These are phyloP conservation scores for Chrysolina oricalcia DNA, from an alignment of 2,888 invertebrate genomes.

Conservation along the genomic window DNA sequence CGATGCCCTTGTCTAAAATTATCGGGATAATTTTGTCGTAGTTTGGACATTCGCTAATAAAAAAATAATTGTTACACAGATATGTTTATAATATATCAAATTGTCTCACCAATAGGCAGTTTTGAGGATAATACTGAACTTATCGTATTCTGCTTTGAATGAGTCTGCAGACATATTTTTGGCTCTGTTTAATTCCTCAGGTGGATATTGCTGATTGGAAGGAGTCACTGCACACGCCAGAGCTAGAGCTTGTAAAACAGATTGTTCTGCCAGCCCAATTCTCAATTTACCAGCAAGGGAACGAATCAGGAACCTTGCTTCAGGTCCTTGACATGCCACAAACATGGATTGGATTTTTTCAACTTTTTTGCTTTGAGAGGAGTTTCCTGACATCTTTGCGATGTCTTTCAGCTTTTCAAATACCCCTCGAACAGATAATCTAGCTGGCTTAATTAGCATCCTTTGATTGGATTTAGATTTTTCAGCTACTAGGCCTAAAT, in stretches of 20 bases:
- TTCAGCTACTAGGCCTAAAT: constrained; percentile 93
- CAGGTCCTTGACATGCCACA: constrained; percentile 90
- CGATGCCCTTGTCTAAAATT: constrained; percentile 84
- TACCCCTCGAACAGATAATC: constrained; percentile 73
- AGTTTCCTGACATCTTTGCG: constrained; percentile 84
- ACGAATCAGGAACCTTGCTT: constrained; percentile 92
- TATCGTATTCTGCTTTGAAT: constrained; percentile 85
- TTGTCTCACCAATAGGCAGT: constrained; percentile 88
- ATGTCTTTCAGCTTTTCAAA: constrained; percentile 90
- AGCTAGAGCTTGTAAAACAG: constrained; percentile 92
- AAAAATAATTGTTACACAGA: constrained; percentile 38
- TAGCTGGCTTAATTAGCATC: constrained; percentile 88
- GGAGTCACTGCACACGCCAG: constrained; percentile 88
- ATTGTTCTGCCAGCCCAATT: constrained; percentile 97
- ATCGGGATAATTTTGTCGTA: constrained; percentile 89
- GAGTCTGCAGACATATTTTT: constrained; percentile 78
- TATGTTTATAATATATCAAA: constrained; percentile 18
- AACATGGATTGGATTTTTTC: constrained; percentile 93
- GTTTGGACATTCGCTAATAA: constrained; percentile 94
- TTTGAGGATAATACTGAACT: constrained; percentile 85
- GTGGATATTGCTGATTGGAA: constrained; percentile 79
- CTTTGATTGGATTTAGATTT: constrained; percentile 87
- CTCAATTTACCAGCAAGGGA: constrained; percentile 95
- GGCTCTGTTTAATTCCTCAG: constrained; percentile 77
- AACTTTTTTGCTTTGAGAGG: constrained; percentile 87